phyloP scores from a whole-genome alignment of 2,797 vertebrate genomes.

The Limosa lapponica region DNA sequence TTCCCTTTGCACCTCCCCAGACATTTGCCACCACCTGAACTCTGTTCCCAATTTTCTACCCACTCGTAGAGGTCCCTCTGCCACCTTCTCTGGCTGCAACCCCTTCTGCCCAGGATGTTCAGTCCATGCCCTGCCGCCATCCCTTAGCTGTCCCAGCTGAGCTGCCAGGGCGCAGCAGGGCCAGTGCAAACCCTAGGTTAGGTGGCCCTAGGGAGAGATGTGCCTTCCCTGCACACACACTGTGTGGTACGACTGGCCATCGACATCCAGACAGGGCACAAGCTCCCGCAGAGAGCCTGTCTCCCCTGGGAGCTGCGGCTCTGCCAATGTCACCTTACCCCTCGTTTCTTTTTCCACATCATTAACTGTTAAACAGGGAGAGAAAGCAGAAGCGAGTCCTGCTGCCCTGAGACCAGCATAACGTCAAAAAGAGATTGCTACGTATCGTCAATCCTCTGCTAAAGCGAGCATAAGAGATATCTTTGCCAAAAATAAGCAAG shows the following conservation, averaged over 20 bases:
- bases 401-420: not conserved
- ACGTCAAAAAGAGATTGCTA: not conserved
- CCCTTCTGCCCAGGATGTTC: not conserved
- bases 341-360: slow-evolving; percentile 48
- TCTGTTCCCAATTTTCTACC: not conserved
- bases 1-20: not conserved
- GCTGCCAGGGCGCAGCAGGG: not conserved
- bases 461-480: accelerated
- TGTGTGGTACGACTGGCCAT: accelerated
- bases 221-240: accelerated
- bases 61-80: not conserved
- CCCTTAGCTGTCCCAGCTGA: not conserved
- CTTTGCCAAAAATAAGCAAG: not conserved
- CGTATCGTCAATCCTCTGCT: not conserved
- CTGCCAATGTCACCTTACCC: slow-evolving; percentile 58
- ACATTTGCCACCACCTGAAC: not conserved
- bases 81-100: not conserved
- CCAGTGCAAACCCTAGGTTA: not conserved
- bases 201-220: not conserved
- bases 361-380: slow-evolving; percentile 66
- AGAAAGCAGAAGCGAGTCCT: not conserved
- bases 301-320: not conserved
- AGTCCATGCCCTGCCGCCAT: not conserved
- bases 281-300: accelerated
- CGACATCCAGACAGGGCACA: accelerated